A percentile compares a stretch with the other conserved stretches of the same genome.
phyloP scores from a whole-genome alignment of 1,140 invertebrate genomes.

The Drosophila pruinosa region DNA sequence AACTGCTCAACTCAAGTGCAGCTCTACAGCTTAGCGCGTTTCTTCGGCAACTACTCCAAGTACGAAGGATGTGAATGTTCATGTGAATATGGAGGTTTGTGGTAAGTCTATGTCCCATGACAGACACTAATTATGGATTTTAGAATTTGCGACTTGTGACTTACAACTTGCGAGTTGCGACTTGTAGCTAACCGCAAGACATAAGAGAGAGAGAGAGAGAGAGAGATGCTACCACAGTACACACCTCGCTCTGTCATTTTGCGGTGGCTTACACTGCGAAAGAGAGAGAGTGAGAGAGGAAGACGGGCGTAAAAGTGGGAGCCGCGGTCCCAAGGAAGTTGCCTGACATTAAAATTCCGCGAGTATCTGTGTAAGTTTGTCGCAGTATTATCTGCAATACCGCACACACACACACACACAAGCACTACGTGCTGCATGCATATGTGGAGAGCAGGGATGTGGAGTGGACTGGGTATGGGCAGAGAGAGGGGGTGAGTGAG shows the following conservation, averaged over 20 bases:
- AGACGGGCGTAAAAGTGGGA: background rate
- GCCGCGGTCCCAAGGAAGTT: conserved; percentile 28
- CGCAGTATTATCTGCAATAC: conserved; percentile 28
- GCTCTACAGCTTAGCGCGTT: conserved; percentile 45
- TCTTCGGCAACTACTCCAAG: background rate
- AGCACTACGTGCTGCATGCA: conserved; percentile 8
- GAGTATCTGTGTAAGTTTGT: conserved; percentile 35
- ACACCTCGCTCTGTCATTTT: conserved; percentile 66
- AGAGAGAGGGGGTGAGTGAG: background rate
- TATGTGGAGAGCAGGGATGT: background rate
- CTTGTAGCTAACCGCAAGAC: conserved; percentile 68
- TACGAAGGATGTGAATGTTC: background rate
- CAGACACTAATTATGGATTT: conserved; percentile 80
- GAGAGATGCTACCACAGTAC: conserved; percentile 55
- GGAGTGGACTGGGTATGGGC: background rate
- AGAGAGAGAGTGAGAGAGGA: background rate
- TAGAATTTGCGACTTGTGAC: conserved; percentile 73
- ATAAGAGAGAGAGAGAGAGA: conserved; percentile 26
- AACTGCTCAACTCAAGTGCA: conserved; percentile 68
- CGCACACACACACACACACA: conserved; percentile 17
- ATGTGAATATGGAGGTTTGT: background rate
- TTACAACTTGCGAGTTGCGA: conserved; percentile 65
- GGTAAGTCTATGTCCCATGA: conserved; percentile 56
- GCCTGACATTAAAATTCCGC: conserved; percentile 36
- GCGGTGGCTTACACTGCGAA: conserved; percentile 34